Evolutionary conservation across 2,113 vertebrate genomes (phyloP).

Genomic region (Phocoena phocoena): DNA sequence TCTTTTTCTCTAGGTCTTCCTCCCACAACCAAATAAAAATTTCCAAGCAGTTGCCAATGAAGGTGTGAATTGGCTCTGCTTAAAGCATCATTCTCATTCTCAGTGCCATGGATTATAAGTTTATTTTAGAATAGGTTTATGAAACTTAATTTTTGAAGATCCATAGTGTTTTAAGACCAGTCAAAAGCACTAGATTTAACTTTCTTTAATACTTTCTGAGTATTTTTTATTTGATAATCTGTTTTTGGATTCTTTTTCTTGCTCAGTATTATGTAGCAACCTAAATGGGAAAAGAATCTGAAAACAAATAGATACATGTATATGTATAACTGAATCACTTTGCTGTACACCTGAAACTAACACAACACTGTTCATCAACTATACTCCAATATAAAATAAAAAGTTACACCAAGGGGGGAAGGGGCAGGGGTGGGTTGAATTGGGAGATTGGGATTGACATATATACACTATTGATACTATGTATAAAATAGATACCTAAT

Average conservation of each 20-base stretch:
- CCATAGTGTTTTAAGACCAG: background rate
- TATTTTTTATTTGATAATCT: background rate
- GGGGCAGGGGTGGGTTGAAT: too few species aligned
- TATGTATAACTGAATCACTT: too few species aligned
- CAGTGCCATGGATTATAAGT: background rate
- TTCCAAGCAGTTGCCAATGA: background rate
- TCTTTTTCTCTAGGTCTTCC: background rate
- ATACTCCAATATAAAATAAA: too few species aligned
- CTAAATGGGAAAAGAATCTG: too few species aligned
- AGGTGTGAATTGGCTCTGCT: background rate
- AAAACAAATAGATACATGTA: too few species aligned
- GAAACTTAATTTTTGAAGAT: background rate
- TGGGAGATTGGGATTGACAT: too few species aligned
- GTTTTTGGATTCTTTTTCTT: background rate
- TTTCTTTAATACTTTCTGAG: constrained; percentile 10
- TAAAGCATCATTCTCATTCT: constrained; percentile 26
- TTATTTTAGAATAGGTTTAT: background rate
- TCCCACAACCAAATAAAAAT: constrained; percentile 9
- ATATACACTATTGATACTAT: too few species aligned
- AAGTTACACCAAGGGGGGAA: too few species aligned
- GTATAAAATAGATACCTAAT: too few species aligned
- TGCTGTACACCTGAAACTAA: too few species aligned
- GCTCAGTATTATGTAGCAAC: too few species aligned
- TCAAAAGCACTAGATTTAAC: constrained; percentile 6
- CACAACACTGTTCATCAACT: too few species aligned